Percentiles rank a stretch among this genome's conserved stretches.
Evolutionary conservation across 2,797 vertebrate genomes (phyloP).

Genomic region (Amphiprion clarkii): DNA sequence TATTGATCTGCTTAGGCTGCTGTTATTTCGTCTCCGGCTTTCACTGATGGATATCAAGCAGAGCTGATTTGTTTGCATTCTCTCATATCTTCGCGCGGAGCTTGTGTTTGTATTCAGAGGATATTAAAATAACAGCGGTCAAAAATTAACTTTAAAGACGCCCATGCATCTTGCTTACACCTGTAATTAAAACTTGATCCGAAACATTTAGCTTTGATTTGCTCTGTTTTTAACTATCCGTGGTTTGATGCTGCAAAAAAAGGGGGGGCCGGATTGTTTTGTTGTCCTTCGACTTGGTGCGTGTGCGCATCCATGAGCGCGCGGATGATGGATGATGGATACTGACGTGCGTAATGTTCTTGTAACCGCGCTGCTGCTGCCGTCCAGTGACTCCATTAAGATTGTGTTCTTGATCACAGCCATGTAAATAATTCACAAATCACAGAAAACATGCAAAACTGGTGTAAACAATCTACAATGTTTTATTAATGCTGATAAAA

Average conservation of each 20-base stretch:
- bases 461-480: constrained; percentile 73
- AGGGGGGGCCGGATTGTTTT: neutral
- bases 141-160: constrained; percentile 24
- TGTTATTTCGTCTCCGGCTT: constrained; percentile 50
- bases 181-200: constrained; percentile 31
- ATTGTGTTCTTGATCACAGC: constrained; percentile 40
- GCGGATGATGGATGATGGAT: constrained; percentile 8
- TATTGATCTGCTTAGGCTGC: constrained; percentile 78
- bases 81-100: constrained; percentile 32
- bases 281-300: neutral
- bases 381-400: constrained; percentile 34
- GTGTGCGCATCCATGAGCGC: neutral
- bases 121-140: constrained; percentile 32
- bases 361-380: constrained; percentile 7
- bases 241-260: neutral
- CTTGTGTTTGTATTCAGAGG: constrained; percentile 23
- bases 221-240: constrained; percentile 15
- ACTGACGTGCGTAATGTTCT: constrained; percentile 22
- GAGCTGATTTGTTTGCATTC: constrained; percentile 45
- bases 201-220: constrained; percentile 26
- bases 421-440: constrained; percentile 78
- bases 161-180: constrained; percentile 20
- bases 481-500: constrained; percentile 83
- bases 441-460: constrained; percentile 61
- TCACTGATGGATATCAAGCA: constrained; percentile 45